phyloP scores from a whole-genome alignment of 2,797 vertebrate genomes.

The Cyclopterus lumpus region DNA sequence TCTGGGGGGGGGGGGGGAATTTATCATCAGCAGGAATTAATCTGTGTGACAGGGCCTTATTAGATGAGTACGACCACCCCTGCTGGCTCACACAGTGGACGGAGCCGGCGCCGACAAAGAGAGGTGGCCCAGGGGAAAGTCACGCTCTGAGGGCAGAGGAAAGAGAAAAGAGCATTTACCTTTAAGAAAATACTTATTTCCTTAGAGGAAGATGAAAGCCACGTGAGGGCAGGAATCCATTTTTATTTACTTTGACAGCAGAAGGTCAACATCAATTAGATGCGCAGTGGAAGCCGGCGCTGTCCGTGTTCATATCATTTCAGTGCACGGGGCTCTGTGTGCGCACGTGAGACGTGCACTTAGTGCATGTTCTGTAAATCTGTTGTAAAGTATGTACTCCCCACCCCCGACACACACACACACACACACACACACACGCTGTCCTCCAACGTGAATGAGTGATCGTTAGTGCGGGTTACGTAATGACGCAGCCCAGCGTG shows the following conservation, averaged over 20 bases:
- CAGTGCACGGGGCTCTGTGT: neutral
- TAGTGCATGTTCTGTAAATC: neutral
- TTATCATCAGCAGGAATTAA: constrained; percentile 65
- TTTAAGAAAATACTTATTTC: constrained; percentile 21
- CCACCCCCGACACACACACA: neutral
- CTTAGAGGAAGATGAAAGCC: constrained; percentile 8
- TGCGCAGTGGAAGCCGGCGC: constrained; percentile 13
- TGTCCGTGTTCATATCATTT: constrained; percentile 24
- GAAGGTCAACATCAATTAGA: constrained; percentile 41
- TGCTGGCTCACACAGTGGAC: constrained; percentile 68
- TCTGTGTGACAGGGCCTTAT: constrained; percentile 74
- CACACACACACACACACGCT: neutral
- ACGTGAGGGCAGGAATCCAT: neutral
- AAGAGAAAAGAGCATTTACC: constrained; percentile 19
- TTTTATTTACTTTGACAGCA: constrained; percentile 36
- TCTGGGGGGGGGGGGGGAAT: constrained; percentile 44
- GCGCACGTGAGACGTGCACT: neutral
- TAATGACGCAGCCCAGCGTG: constrained; percentile 58
- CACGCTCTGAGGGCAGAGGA: constrained; percentile 32
- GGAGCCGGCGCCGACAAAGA: constrained; percentile 51
- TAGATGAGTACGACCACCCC: constrained; percentile 67
- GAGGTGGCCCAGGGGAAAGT: constrained; percentile 71
- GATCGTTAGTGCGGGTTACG: constrained; percentile 63
- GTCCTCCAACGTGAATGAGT: constrained; percentile 61
- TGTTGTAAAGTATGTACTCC: no score